Percentiles rank a stretch among this genome's conserved stretches.
phyloP scores from a whole-genome alignment of 2,113 vertebrate genomes.

The Mormyrus lacerda region DNA sequence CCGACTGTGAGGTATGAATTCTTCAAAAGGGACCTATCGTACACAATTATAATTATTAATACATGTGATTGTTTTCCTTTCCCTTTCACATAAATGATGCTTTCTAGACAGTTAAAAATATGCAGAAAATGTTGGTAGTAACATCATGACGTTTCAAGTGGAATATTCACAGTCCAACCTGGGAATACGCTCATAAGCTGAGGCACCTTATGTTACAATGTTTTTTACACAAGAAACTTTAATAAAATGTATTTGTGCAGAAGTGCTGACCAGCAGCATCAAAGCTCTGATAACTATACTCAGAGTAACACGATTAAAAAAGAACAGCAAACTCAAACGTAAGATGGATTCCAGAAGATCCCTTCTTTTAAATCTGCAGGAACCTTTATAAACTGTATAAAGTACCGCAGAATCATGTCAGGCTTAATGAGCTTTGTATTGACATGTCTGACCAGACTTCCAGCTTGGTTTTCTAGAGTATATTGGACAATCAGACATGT shows the following conservation, averaged over 20 bases:
- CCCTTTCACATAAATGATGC: background rate
- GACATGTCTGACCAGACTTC: background rate
- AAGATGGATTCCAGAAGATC: background rate
- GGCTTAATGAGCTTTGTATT: background rate
- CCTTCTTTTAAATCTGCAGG: background rate
- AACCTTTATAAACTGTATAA: background rate
- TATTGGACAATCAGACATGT: background rate
- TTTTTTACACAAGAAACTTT: background rate
- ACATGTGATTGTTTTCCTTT: background rate
- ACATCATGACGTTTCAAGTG: conserved; percentile 15
- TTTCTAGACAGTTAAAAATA: background rate
- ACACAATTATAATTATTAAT: background rate
- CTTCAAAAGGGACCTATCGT: background rate
- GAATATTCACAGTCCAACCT: background rate
- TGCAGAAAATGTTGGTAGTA: background rate
- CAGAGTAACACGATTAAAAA: conserved; percentile 24
- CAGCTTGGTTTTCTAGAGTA: background rate
- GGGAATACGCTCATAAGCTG: background rate
- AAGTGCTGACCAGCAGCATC: conserved; percentile 58
- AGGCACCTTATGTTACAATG: conserved; percentile 17
- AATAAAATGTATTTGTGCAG: conserved; percentile 19
- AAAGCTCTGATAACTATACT: conserved; percentile 22
- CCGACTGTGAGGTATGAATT: background rate
- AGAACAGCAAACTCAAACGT: conserved; percentile 11
- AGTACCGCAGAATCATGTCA: background rate